Evolutionary conservation across 2,797 vertebrate genomes (phyloP).

Genomic region (Scleropages formosus): DNA sequence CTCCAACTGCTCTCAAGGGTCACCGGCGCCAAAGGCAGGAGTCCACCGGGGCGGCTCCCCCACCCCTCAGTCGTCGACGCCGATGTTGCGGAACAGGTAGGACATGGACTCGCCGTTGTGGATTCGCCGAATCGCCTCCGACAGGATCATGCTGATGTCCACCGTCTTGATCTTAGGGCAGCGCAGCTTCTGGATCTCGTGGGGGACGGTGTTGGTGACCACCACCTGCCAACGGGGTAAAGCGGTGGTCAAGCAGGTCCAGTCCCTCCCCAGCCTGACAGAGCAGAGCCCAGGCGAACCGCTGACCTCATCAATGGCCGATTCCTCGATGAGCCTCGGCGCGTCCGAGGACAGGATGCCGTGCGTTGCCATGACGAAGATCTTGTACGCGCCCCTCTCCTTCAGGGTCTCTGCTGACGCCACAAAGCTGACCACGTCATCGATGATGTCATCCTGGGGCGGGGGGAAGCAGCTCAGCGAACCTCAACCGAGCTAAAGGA

Average conservation of each 20-base stretch:
- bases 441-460: constrained; percentile 93
- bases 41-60: neutral
- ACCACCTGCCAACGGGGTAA: constrained; percentile 75
- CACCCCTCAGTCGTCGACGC: constrained; percentile 85
- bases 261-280: neutral
- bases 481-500: neutral
- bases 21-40: no score
- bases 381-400: constrained; percentile 94
- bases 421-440: constrained; percentile 92
- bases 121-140: constrained; percentile 94
- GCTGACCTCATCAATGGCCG: constrained; percentile 88
- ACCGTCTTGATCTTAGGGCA: constrained; percentile 98
- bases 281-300: neutral
- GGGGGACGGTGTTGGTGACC: constrained; percentile 95
- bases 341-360: constrained; percentile 91
- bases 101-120: constrained; percentile 98
- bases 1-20: no score
- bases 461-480: neutral
- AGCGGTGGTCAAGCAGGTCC: no score
- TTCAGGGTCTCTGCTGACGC: constrained; percentile 94
- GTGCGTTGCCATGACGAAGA: constrained; percentile 94
- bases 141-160: constrained; percentile 97
- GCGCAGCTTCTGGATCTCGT: constrained; percentile 95
- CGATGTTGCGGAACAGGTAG: constrained; percentile 94
- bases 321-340: constrained; percentile 91